Evolutionary conservation across 2,113 vertebrate species (phyloP).

Genomic region (Engraulis encrasicolus): DNA sequence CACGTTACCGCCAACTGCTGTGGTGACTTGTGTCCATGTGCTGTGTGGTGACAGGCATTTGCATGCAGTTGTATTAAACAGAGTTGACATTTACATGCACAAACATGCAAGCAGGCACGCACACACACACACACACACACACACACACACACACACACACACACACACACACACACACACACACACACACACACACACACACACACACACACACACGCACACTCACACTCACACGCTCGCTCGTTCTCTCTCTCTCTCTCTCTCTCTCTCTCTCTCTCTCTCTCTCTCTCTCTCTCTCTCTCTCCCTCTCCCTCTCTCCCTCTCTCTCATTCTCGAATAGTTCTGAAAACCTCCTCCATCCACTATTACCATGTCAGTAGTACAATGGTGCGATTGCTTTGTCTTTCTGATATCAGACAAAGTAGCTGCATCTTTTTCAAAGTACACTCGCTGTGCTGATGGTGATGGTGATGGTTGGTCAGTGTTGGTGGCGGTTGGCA

Average conservation of each 20-base stretch:
- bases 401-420: not conserved
- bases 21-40: not conserved
- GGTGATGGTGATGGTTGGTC: no score
- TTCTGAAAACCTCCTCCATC: no score
- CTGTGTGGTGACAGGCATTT: not conserved
- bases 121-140: not conserved
- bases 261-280: no score
- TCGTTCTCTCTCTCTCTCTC: not conserved
- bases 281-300: not conserved
- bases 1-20: not conserved
- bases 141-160: conserved; percentile 1
- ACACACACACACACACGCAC: conserved; percentile 3
- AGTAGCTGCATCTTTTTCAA: not conserved
- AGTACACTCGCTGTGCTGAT: not conserved
- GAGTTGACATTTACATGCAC: not conserved
- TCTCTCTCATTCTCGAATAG: no score
- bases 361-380: no score
- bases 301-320: not conserved
- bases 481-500: not conserved
- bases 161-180: not conserved
- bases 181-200: not conserved
- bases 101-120: no score
- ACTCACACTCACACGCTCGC: not conserved
- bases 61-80: not conserved
- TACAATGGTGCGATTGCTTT: no score